phyloP scores from a whole-genome alignment of 2,888 invertebrate species.

The Saturnia pavonia region DNA sequence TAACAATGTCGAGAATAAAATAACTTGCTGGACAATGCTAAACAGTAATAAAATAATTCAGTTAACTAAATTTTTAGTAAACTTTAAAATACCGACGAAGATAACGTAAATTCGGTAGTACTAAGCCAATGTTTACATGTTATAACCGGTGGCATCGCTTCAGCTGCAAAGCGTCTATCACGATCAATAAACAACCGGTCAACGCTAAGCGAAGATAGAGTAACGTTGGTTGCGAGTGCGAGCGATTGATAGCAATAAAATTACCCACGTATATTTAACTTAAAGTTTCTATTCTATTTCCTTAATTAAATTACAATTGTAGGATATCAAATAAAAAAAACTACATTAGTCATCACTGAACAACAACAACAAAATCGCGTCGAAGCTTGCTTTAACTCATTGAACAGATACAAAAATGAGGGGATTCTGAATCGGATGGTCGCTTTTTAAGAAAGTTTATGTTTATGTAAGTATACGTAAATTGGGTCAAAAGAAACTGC shows the following conservation, averaged over 20 bases:
- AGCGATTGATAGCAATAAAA: conserved; percentile 2
- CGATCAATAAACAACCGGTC: conserved; percentile 28
- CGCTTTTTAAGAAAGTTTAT: no score
- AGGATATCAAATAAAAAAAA: no score
- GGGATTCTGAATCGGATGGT: no score
- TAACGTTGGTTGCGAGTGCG: conserved; percentile 5
- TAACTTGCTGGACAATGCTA: background rate
- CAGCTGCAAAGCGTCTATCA: conserved; percentile 34
- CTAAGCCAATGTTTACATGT: background rate
- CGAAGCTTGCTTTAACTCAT: no score
- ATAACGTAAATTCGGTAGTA: background rate
- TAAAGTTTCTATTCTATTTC: no score
- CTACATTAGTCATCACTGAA: no score
- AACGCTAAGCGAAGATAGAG: conserved; percentile 16
- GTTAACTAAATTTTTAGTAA: background rate
- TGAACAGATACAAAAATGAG: no score
- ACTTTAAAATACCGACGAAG: background rate
- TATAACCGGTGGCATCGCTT: conserved; percentile 17
- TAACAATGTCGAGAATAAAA: background rate
- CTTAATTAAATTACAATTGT: no score
- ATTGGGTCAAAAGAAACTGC: no score
- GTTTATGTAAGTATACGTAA: no score
- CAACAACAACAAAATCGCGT: no score
- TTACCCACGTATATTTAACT: background rate
- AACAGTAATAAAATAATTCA: background rate